Percentiles rank a stretch among this genome's conserved stretches.
Conservation (phyloP, 2,797 vertebrate species). For the Menidia menidia region DNA sequence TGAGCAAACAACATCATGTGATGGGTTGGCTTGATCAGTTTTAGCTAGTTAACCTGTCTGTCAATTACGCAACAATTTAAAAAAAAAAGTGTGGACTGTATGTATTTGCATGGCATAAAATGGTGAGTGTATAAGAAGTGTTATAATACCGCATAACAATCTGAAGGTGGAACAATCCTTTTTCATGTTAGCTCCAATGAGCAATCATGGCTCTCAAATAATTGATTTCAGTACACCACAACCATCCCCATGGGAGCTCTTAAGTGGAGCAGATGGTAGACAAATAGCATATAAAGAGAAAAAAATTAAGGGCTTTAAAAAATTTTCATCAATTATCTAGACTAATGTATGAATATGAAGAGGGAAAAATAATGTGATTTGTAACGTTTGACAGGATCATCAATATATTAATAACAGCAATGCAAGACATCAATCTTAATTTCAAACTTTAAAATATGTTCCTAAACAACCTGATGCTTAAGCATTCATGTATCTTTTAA, state of each 20-base stretch:
- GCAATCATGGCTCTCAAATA: slow-evolving; percentile 79
- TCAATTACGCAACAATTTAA: not conserved
- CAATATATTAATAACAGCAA: slow-evolving; percentile 75
- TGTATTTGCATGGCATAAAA: not conserved
- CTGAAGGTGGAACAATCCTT: not conserved
- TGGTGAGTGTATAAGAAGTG: not conserved
- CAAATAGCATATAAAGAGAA: slow-evolving; percentile 93
- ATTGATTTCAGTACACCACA: slow-evolving; percentile 97
- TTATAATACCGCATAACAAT: not conserved
- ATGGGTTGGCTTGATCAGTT: too few relatives aligned
- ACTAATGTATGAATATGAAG: slow-evolving; percentile 76
- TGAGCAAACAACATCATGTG: too few relatives aligned
- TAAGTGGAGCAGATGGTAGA: slow-evolving; percentile 98
- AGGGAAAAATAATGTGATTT: slow-evolving; percentile 61
- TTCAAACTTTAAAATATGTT: slow-evolving; percentile 55
- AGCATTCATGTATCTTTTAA: slow-evolving; percentile 48
- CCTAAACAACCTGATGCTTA: slow-evolving; percentile 19
- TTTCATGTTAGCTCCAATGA: slow-evolving; percentile 11
- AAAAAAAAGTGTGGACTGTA: not conserved
- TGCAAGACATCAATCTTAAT: slow-evolving; percentile 76
- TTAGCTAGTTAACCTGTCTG: too few relatives aligned
- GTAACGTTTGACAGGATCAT: slow-evolving; percentile 77
- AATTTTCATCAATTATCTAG: slow-evolving; percentile 98
- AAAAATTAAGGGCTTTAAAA: slow-evolving; percentile 94
- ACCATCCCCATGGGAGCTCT: slow-evolving; percentile 91